A percentile compares a stretch with the other conserved stretches of the same genome.
phyloP scores from a whole-genome alignment of 2,113 vertebrate genomes.

The Gambusia holbrooki region DNA sequence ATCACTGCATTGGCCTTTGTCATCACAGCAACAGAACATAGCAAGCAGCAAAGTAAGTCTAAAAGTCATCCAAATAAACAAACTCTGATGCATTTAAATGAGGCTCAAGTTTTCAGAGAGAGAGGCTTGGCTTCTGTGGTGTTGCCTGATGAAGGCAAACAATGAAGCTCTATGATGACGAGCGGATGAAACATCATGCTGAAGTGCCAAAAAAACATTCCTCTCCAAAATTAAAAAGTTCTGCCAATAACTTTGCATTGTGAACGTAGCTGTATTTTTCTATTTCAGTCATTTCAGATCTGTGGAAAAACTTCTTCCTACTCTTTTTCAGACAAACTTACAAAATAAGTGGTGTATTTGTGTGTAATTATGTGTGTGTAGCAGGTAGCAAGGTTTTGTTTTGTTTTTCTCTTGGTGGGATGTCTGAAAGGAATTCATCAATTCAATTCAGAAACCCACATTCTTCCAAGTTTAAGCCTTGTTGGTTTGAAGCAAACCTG shows the following conservation, averaged over 20 bases:
- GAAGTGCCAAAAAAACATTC: not conserved
- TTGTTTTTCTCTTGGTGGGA: too few species aligned
- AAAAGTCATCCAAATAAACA: constrained; percentile 82
- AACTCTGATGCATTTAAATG: constrained; percentile 80
- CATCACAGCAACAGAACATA: constrained; percentile 79
- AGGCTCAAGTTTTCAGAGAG: constrained; percentile 66
- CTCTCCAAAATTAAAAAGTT: not conserved
- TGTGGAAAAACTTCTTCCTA: too few species aligned
- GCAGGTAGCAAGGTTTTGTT: too few species aligned
- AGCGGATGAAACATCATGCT: constrained; percentile 21
- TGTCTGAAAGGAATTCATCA: too few species aligned
- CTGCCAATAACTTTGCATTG: not conserved
- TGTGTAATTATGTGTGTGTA: too few species aligned
- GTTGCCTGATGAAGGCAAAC: constrained; percentile 68
- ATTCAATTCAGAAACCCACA: too few species aligned
- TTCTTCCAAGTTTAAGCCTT: too few species aligned
- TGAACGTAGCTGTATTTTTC: not conserved
- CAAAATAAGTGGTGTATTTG: too few species aligned
- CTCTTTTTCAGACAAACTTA: too few species aligned
- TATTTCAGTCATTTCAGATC: too few species aligned
- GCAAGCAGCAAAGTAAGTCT: constrained; percentile 75
- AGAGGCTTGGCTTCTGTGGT: constrained; percentile 67
- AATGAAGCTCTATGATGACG: constrained; percentile 59
- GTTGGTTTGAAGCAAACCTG: too few species aligned
- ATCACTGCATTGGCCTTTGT: constrained; percentile 71